A percentile compares a stretch with the other conserved stretches of the same genome.
Conservation (phyloP, 2,113 vertebrate genomes). For the Clarias batrachus region DNA sequence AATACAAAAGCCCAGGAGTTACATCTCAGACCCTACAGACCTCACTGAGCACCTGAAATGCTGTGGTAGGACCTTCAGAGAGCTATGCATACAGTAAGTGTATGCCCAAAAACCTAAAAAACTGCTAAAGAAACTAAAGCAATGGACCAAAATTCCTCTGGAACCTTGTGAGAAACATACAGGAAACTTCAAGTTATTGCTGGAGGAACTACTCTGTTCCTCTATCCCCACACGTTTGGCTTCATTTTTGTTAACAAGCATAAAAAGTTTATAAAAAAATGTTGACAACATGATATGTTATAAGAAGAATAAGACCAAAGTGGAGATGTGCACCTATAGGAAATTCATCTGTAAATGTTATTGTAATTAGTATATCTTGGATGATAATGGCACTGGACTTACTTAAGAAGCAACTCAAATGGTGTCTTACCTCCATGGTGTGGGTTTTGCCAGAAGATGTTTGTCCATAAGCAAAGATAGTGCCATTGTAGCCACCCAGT, state of each 20-base stretch:
- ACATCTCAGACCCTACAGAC: too few relatives aligned
- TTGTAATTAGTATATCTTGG: neutral
- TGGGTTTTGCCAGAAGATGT: conserved; percentile 95
- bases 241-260: neutral
- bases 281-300: neutral
- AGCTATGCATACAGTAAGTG: too few relatives aligned
- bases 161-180: too few relatives aligned
- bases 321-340: neutral
- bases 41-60: too few relatives aligned
- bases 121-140: too few relatives aligned
- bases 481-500: conserved; percentile 89
- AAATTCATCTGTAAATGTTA: neutral
- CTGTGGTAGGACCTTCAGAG: too few relatives aligned
- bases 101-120: too few relatives aligned
- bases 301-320: neutral
- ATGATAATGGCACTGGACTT: neutral
- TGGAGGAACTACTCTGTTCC: too few relatives aligned
- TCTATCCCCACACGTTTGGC: too few relatives aligned
- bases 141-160: too few relatives aligned
- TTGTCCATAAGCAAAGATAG: conserved; percentile 93
- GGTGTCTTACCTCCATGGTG: conserved; percentile 87
- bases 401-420: neutral
- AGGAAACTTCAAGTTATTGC: too few relatives aligned
- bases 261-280: neutral
- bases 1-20: too few relatives aligned